A percentile compares a stretch with the other conserved stretches of the same genome.
phyloP scores from a whole-genome alignment of 53 echinoderm and acorn worm species.

The Paracentrotus lividus region DNA sequence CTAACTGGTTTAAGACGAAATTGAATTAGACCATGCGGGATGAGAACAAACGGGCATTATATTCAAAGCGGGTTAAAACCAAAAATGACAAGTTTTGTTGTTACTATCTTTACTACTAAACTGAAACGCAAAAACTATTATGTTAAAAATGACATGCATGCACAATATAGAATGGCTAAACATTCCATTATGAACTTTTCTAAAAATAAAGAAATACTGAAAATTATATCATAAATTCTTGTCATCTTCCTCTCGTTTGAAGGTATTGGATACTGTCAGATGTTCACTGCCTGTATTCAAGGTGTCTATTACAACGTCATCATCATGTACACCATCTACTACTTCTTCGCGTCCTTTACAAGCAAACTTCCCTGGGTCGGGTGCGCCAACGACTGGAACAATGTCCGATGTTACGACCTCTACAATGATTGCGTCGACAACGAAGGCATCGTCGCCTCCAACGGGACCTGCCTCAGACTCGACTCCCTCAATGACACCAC shows the following conservation, averaged over 20 bases:
- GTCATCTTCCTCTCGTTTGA: background rate
- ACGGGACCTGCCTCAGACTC: constrained; percentile 83
- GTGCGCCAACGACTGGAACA: constrained; percentile 85
- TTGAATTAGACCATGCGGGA: too few relatives aligned
- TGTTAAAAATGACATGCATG: too few relatives aligned
- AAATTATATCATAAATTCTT: too few relatives aligned
- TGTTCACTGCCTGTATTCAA: constrained; percentile 82
- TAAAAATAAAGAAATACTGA: too few relatives aligned
- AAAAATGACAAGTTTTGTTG: too few relatives aligned
- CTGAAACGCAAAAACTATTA: too few relatives aligned
- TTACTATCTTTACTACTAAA: too few relatives aligned
- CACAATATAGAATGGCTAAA: too few relatives aligned
- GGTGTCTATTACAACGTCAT: constrained; percentile 97
- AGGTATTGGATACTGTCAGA: constrained; percentile 90
- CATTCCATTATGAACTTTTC: too few relatives aligned
- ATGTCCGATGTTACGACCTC: constrained; percentile 76
- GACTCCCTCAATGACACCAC: constrained; percentile 62
- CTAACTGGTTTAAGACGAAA: too few relatives aligned
- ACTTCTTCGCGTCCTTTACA: constrained; percentile 90
- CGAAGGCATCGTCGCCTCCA: constrained; percentile 80
- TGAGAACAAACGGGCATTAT: too few relatives aligned
- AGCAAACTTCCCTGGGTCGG: constrained; percentile 85
- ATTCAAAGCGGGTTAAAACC: too few relatives aligned
- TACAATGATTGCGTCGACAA: constrained; percentile 77
- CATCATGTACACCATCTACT: constrained; percentile 94